Evolutionary conservation across 2,797 vertebrate genomes (phyloP).

Genomic region (Chrosomus eos): DNA sequence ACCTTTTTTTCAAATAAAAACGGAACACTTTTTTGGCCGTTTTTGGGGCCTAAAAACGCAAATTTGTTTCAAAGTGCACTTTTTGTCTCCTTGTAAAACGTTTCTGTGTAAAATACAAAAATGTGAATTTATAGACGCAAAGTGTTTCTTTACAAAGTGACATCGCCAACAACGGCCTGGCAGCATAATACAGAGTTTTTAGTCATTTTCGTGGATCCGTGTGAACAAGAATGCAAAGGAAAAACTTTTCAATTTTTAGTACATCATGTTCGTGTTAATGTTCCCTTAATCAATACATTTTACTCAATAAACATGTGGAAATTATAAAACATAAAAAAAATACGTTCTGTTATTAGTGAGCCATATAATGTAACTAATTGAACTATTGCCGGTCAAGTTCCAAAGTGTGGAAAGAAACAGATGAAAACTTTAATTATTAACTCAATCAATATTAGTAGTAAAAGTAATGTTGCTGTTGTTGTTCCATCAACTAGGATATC

Average conservation of each 20-base stretch:
- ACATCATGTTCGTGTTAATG: neutral
- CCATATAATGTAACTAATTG: neutral
- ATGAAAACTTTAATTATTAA: neutral
- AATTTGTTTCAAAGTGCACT: too few relatives aligned
- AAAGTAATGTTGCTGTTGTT: neutral
- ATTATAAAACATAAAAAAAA: too few relatives aligned
- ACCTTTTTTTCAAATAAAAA: too few relatives aligned
- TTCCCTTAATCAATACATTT: neutral
- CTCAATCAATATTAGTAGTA: neutral
- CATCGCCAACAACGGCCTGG: neutral
- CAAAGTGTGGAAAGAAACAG: neutral
- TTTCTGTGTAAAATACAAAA: too few relatives aligned
- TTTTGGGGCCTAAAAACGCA: too few relatives aligned
- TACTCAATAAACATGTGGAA: neutral
- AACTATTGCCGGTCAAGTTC: neutral
- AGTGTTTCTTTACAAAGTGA: neutral
- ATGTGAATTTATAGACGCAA: too few relatives aligned
- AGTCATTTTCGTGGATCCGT: neutral
- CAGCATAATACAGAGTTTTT: neutral
- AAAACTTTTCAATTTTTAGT: neutral
- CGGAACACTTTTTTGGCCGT: too few relatives aligned
- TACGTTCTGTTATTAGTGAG: neutral
- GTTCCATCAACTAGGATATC: slow-evolving; percentile 9
- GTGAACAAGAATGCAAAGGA: neutral
- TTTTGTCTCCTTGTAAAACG: too few relatives aligned